Evolutionary conservation across 2,113 vertebrate genomes (phyloP).

Genomic region (Lonchura striata): DNA sequence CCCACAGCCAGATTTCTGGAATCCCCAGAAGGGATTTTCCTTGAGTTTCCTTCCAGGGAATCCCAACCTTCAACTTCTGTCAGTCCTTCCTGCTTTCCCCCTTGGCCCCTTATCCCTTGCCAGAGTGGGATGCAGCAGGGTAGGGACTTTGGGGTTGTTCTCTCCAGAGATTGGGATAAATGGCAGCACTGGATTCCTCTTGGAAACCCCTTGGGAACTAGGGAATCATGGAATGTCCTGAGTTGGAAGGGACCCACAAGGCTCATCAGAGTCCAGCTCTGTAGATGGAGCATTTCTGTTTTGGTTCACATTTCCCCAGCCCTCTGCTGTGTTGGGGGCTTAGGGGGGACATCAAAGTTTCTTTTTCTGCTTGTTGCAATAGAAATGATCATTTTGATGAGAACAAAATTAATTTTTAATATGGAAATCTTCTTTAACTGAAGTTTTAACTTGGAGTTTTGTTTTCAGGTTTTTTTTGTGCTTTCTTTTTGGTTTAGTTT

Average conservation of each 20-base stretch:
- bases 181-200: not conserved
- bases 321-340: not conserved
- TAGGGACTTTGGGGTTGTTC: not conserved
- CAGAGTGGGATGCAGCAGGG: rapidly evolving
- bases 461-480: not conserved
- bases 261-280: not conserved
- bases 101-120: not conserved
- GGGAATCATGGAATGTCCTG: not conserved
- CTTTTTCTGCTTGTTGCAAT: not conserved
- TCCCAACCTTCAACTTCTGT: not conserved
- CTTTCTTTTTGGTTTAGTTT: not conserved
- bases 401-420: not conserved
- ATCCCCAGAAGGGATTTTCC: not conserved
- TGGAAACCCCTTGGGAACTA: not conserved
- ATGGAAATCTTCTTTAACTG: not conserved
- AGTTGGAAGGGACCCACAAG: not conserved
- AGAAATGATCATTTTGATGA: not conserved
- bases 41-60: not conserved
- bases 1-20: not conserved
- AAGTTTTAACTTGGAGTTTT: not conserved
- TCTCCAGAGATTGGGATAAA: rapidly evolving
- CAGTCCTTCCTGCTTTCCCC: not conserved
- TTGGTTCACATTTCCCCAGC: not conserved
- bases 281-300: not conserved
- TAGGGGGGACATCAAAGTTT: not conserved